A percentile compares a stretch with the other conserved stretches of the same genome.
These are phyloP conservation scores for Nymphalis urticae DNA, from an alignment of 2,888 invertebrate species.

Conservation along the genomic window DNA sequence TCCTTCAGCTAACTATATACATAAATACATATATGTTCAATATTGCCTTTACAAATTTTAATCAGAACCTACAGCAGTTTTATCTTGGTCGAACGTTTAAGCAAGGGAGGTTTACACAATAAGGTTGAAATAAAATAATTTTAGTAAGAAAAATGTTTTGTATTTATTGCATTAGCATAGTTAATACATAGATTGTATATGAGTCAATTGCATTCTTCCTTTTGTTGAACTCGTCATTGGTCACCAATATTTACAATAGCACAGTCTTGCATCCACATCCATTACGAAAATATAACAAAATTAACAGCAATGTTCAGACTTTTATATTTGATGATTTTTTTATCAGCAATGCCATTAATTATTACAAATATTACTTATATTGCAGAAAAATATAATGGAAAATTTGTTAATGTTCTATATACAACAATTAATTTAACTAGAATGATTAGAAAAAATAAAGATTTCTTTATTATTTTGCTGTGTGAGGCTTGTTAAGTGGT, in stretches of 20 bases:
- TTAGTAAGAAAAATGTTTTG: conserved; percentile 12
- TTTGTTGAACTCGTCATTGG: conserved; percentile 1
- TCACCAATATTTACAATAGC: conserved; percentile 21
- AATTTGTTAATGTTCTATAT: conserved; percentile 1
- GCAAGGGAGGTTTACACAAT: no score
- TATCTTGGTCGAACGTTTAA: no score
- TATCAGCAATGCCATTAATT: conserved; percentile 5
- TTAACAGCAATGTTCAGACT: conserved; percentile 1
- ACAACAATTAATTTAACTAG: conserved; percentile 9
- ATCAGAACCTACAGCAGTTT: no score
- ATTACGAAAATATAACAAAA: conserved; percentile 16
- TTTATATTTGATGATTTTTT: conserved; percentile 2
- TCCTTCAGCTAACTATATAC: no score
- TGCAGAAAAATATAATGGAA: neutral
- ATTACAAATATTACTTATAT: neutral
- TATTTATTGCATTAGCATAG: conserved; percentile 9
- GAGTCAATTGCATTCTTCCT: conserved; percentile 11
- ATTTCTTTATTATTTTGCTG: conserved; percentile 28
- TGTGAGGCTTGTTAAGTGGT: conserved; percentile 47
- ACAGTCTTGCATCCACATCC: conserved; percentile 18
- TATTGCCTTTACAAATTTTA: neutral
- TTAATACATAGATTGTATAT: conserved; percentile 5
- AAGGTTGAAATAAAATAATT: neutral
- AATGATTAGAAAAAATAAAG: conserved; percentile 19
- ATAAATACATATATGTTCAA: no score